Base-by-base conservation (phyloP, 2,888 invertebrate species). In the Acanthosoma haemorrhoidale region DNA sequence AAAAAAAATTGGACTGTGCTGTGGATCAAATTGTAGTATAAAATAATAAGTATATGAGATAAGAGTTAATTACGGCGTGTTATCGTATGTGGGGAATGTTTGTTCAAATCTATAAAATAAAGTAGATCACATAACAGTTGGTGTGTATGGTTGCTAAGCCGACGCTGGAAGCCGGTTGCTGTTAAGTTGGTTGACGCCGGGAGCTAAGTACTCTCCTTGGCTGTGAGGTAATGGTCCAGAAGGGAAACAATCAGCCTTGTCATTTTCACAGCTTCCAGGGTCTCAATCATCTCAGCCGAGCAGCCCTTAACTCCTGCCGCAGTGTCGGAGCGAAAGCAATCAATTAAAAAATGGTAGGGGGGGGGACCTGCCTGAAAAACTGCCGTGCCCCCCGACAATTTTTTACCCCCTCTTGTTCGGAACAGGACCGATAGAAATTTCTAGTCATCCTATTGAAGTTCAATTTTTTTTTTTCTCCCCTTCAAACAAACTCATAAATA, bases 211-310 rank as follows among this genome's bases (percentile, higher is more conserved):
- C 59, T 68, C n/a, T 16, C 21, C 57, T 16, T 2, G 31, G 16
- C 60, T 59, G 16, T 11, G 41, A 61, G 69, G 69, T 71, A 71
- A 71, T 71, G 71, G 69, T 25, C 64, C 69, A 58, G 63, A 59
- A 43, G 58, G 69, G 32, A 71, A 71, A 71, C 71, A 63, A 71
- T 71, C 71, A 71, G 68, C 34, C 71, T 59, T 71, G 71, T 71
- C 71, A 71, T 71, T 71, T 71, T 69, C 71, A 71, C 51, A 29
- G 69, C 69, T 39, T 25, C 58, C 21, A n/a, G 61, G 36, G 69
- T 69, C 71, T 71, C 71, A 69, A 71, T 71, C 71, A 71, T 69
- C 61, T 57, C 34, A 43, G 4, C 13, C 21, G 4, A 4, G n/a
- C 25, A n/a, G 11, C 25, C 51, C 51, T 51, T 51, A 51, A 25